Evolutionary conservation across 2,888 invertebrate species (phyloP).

Genomic region (Sympetrum striolatum): DNA sequence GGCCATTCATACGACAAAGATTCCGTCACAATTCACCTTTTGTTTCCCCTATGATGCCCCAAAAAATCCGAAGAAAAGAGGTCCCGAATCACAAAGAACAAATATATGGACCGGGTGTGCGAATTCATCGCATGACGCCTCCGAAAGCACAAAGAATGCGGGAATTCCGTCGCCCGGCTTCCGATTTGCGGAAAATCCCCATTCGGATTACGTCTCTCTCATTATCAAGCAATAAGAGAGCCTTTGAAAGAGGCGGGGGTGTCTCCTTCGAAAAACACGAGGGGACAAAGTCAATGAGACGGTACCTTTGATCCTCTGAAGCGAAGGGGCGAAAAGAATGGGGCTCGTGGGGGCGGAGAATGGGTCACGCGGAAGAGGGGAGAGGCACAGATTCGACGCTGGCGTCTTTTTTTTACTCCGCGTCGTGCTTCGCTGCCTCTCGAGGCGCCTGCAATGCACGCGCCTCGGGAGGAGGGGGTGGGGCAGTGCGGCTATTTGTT

Average conservation of each 20-base stretch:
- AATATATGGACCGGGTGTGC: not conserved
- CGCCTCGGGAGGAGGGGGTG: not conserved
- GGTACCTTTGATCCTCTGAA: not conserved
- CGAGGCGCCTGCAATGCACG: not conserved
- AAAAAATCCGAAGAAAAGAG: not conserved
- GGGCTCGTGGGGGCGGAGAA: not conserved
- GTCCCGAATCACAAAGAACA: not conserved
- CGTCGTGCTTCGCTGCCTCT: not conserved
- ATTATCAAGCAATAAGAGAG: not conserved
- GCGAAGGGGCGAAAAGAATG: not conserved
- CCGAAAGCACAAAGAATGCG: not conserved
- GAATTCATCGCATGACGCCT: not conserved
- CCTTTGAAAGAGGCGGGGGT: not conserved
- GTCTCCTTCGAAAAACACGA: not conserved
- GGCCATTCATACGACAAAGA: not conserved
- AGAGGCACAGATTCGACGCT: not conserved
- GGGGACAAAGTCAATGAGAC: not conserved
- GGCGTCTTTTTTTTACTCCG: not conserved
- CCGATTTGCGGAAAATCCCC: not conserved
- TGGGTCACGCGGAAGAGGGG: not conserved
- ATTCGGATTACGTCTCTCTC: not conserved
- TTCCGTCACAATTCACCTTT: not conserved
- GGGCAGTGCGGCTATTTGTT: too few relatives aligned
- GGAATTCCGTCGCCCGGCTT: not conserved
- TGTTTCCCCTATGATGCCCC: not conserved